A percentile compares a stretch with the other conserved stretches of the same genome.
phyloP scores from a whole-genome alignment of 2,113 vertebrate genomes.

The Rhinopomastus cyanomelas region DNA sequence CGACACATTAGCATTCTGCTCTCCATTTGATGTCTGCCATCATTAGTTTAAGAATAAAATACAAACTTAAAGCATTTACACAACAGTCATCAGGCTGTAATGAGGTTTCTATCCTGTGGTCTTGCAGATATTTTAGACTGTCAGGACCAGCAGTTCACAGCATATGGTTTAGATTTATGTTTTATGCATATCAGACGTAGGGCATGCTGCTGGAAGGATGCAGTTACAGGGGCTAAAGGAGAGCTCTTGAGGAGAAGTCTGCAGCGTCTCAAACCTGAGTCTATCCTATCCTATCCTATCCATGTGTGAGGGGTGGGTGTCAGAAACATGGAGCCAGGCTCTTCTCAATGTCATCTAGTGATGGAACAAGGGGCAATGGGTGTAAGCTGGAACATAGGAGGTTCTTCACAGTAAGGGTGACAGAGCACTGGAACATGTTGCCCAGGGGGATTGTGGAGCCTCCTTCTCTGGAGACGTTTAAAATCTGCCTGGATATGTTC shows the following conservation, averaged over 20 bases:
- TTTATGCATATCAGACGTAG: not conserved
- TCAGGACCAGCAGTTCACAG: not conserved
- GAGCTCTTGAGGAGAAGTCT: not conserved
- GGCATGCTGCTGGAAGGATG: not conserved
- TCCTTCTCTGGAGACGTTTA: too few species aligned
- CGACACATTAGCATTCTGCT: not conserved
- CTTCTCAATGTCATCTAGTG: too few species aligned
- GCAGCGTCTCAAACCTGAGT: not conserved
- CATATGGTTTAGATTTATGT: conserved; percentile 24
- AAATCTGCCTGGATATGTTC: too few species aligned
- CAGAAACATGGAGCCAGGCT: too few species aligned
- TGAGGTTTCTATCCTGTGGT: conserved; percentile 25
- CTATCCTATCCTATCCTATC: not conserved
- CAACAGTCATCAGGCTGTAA: not conserved
- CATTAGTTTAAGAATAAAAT: not conserved
- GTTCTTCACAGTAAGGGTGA: too few species aligned
- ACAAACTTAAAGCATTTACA: not conserved
- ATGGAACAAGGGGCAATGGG: too few species aligned
- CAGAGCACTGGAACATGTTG: too few species aligned
- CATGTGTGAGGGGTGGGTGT: too few species aligned
- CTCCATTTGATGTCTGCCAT: accelerated
- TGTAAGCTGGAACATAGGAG: too few species aligned
- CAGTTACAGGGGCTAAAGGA: not conserved
- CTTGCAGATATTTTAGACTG: conserved; percentile 3
- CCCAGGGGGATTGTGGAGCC: too few species aligned